A percentile compares a stretch with the other conserved stretches of the same genome.
Conservation (phyloP, 1,140 invertebrate genomes). For the Nomia melanderi region DNA sequence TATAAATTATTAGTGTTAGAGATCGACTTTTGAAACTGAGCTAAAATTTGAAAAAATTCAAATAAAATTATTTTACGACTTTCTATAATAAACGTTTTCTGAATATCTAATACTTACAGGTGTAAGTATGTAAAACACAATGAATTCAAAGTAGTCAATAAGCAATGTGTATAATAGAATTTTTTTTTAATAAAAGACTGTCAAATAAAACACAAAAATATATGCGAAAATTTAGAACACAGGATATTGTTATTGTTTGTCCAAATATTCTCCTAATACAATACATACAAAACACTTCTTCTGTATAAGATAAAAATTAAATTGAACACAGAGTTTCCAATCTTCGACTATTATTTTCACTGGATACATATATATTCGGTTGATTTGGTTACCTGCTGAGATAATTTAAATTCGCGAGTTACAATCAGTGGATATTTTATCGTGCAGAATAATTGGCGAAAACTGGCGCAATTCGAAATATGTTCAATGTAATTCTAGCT, state of each 20-base stretch:
- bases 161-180: too few species aligned
- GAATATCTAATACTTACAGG: too few species aligned
- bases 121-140: too few species aligned
- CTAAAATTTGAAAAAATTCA: neutral
- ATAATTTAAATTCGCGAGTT: slow-evolving; percentile 27
- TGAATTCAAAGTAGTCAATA: too few species aligned
- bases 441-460: slow-evolving; percentile 2
- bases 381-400: slow-evolving; percentile 36
- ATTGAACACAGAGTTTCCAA: slow-evolving; percentile 2
- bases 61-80: neutral
- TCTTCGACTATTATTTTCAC: slow-evolving; percentile 19
- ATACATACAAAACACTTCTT: too few species aligned
- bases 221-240: too few species aligned
- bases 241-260: too few species aligned
- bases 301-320: too few species aligned
- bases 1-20: neutral
- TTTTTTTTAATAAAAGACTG: too few species aligned
- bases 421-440: slow-evolving; percentile 31
- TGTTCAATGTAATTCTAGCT: neutral
- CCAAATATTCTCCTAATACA: too few species aligned
- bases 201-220: too few species aligned
- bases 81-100: neutral
- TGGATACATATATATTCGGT: slow-evolving; percentile 4
- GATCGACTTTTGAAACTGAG: neutral
- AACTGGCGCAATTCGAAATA: neutral